phyloP scores from a whole-genome alignment of 2,797 vertebrate species.

The Spea hammondii region DNA sequence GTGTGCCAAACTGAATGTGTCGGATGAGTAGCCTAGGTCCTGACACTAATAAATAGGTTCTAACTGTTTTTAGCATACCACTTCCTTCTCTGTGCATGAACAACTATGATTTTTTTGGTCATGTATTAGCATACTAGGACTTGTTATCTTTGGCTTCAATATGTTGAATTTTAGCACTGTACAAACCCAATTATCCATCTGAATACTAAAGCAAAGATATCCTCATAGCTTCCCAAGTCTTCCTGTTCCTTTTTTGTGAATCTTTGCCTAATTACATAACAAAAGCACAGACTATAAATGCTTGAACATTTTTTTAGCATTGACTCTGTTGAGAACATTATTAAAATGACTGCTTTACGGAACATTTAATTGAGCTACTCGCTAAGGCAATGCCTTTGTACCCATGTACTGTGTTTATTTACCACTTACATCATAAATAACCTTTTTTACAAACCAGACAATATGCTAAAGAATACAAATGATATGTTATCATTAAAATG shows the following conservation, averaged over 20 bases:
- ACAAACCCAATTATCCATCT: not conserved
- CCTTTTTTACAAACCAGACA: too few species aligned
- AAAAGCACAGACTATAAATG: not conserved
- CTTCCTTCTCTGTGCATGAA: too few species aligned
- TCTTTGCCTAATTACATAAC: not conserved
- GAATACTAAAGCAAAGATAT: not conserved
- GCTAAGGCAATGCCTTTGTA: not conserved
- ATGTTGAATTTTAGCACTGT: not conserved
- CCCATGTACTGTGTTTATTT: too few species aligned
- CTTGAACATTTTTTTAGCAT: too few species aligned
- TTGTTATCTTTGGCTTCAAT: not conserved
- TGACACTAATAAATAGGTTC: too few species aligned
- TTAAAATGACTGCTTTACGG: not conserved
- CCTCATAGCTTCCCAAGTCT: not conserved
- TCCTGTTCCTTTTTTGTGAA: not conserved
- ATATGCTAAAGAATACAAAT: too few species aligned
- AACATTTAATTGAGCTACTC: constrained; percentile 7
- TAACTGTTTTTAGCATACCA: too few species aligned
- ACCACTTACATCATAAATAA: too few species aligned
- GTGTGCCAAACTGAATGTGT: too few species aligned
- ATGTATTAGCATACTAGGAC: not conserved
- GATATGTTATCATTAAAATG: too few species aligned
- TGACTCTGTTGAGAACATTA: not conserved
- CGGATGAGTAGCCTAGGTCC: too few species aligned
- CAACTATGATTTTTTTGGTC: too few species aligned